Evolutionary conservation across 2,797 vertebrate species (phyloP).

Genomic region (Amphiprion clarkii): DNA sequence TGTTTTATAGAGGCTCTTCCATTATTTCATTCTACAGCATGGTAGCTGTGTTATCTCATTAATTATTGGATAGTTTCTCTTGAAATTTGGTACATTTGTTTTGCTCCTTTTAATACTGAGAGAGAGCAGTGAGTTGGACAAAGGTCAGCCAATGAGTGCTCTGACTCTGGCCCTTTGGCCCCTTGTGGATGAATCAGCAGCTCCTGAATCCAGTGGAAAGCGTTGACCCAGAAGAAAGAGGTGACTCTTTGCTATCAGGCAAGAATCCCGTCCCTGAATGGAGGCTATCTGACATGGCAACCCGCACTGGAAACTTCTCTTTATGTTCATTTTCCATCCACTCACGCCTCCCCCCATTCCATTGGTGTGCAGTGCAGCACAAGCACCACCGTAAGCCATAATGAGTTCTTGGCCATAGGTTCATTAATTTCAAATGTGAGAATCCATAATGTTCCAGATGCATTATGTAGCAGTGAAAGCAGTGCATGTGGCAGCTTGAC

Average conservation of each 20-base stretch:
- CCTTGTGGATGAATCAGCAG: slow-evolving; percentile 34
- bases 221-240: slow-evolving; percentile 36
- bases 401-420: not conserved
- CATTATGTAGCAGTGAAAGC: not conserved
- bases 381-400: not conserved
- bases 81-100: not conserved
- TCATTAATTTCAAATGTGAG: not conserved
- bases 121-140: slow-evolving; percentile 2
- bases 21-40: not conserved
- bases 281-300: slow-evolving; percentile 10
- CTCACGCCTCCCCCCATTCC: slow-evolving; percentile 1
- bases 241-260: slow-evolving; percentile 25
- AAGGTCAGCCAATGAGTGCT: slow-evolving; percentile 19
- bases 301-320: not conserved
- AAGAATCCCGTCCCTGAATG: slow-evolving; percentile 27
- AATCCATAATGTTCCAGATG: not conserved
- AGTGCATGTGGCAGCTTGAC: not conserved
- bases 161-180: slow-evolving; percentile 15
- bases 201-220: slow-evolving; percentile 20
- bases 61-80: too few species aligned
- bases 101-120: slow-evolving; percentile 1
- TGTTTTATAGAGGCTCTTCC: not conserved
- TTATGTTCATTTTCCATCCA: slow-evolving; percentile 18
- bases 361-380: slow-evolving; percentile 14
- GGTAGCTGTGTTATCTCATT: not conserved